Percentiles rank a stretch among this genome's conserved stretches.
phyloP scores from a whole-genome alignment of 2,797 vertebrate genomes.

The Synanceia verrucosa region DNA sequence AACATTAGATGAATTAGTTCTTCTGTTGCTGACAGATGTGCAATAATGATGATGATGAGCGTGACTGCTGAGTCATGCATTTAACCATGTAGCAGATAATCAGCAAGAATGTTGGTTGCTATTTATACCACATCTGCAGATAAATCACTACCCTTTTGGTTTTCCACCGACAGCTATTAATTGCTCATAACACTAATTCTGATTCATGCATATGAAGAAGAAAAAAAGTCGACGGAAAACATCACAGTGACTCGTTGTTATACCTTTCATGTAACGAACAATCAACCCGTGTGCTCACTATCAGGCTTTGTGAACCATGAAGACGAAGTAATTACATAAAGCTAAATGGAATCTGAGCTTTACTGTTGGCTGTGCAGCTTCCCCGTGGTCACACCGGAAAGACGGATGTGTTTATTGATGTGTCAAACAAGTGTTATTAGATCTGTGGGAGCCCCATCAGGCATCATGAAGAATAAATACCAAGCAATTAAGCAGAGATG shows the following conservation, averaged over 20 bases:
- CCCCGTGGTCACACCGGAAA: conserved; percentile 34
- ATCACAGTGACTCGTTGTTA: neutral
- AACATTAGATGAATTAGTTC: conserved; percentile 33
- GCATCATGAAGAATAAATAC: conserved; percentile 43
- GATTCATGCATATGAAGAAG: neutral
- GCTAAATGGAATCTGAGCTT: conserved; percentile 47
- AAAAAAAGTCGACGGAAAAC: neutral
- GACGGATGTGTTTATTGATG: conserved; percentile 31
- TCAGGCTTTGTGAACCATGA: conserved; percentile 45
- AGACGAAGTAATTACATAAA: conserved; percentile 52
- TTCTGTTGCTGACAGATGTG: conserved; percentile 46
- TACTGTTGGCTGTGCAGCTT: conserved; percentile 45
- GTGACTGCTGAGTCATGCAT: conserved; percentile 16
- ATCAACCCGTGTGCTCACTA: conserved; percentile 11
- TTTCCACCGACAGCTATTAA: neutral
- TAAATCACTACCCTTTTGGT: neutral
- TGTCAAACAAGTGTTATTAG: conserved; percentile 50
- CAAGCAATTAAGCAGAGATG: conserved; percentile 35
- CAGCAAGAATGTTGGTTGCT: neutral
- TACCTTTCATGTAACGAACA: conserved; percentile 28
- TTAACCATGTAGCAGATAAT: neutral
- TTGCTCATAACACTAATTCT: conserved; percentile 8
- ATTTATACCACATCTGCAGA: neutral
- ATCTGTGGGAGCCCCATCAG: conserved; percentile 35
- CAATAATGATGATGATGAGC: conserved; percentile 31